These are phyloP conservation scores for Lamproptera curius DNA, from an alignment of 2,888 invertebrate genomes.

Conservation along the genomic window DNA sequence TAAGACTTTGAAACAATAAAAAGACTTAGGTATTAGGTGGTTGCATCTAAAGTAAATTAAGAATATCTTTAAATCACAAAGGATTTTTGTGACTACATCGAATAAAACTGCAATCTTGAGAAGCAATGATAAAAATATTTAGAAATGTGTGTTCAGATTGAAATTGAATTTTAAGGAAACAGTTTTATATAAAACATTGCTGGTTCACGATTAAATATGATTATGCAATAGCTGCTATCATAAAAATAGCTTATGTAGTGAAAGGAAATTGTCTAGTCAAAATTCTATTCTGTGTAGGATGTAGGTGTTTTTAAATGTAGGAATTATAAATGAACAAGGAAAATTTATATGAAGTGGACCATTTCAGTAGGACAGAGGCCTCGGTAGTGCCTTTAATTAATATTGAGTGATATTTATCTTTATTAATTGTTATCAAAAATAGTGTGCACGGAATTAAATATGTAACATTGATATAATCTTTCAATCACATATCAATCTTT, in stretches of 20 bases:
- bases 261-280: slow-evolving; percentile 10
- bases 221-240: too few relatives aligned
- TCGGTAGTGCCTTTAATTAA: slow-evolving; percentile 69
- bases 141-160: neutral
- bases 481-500: slow-evolving; percentile 34
- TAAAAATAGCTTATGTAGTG: too few relatives aligned
- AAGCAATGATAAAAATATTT: neutral
- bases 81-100: too few relatives aligned
- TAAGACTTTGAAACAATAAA: too few relatives aligned
- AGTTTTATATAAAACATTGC: too few relatives aligned
- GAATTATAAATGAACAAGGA: slow-evolving; percentile 20
- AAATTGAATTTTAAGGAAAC: neutral
- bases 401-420: slow-evolving; percentile 31
- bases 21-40: too few relatives aligned
- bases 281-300: neutral
- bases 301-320: slow-evolving; percentile 18
- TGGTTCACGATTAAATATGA: too few relatives aligned
- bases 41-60: too few relatives aligned
- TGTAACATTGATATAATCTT: slow-evolving; percentile 26
- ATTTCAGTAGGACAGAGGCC: slow-evolving; percentile 67
- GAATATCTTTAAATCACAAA: too few relatives aligned
- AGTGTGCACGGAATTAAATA: slow-evolving; percentile 52
- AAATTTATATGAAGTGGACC: slow-evolving; percentile 53
- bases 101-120: too few relatives aligned
- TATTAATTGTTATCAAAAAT: slow-evolving; percentile 33